These are phyloP conservation scores for Leptopilina clavipes DNA, from an alignment of 1,140 invertebrate species.

Conservation along the genomic window DNA sequence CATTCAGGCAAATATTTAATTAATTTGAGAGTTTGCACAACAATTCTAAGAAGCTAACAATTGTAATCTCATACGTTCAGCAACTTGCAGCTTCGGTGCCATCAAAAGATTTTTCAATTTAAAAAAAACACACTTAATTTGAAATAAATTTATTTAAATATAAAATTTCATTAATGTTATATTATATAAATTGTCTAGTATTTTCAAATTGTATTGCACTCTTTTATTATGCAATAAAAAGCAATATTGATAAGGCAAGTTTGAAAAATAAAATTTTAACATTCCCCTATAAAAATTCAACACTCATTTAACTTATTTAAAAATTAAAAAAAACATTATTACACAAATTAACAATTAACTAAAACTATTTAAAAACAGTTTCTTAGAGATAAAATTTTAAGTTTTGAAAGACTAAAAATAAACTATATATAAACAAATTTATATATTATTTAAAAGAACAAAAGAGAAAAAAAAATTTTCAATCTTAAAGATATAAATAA, in stretches of 20 bases:
- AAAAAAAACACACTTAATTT: not conserved
- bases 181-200: not conserved
- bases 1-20: not conserved
- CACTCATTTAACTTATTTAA: not conserved
- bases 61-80: slow-evolving; percentile 29
- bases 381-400: not conserved
- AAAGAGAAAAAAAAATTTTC: not conserved
- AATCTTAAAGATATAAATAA: slow-evolving; percentile 8
- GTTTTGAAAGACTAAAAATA: not conserved
- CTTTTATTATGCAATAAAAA: not conserved
- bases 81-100: slow-evolving; percentile 28
- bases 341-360: slow-evolving; percentile 8
- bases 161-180: not conserved
- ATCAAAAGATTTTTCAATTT: not conserved
- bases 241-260: not conserved
- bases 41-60: slow-evolving; percentile 33
- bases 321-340: not conserved
- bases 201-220: not conserved
- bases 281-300: too few relatives aligned
- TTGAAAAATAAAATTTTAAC: not conserved
- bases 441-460: not conserved
- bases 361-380: not conserved
- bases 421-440: not conserved
- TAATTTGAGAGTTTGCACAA: slow-evolving; percentile 19
- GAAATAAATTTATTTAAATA: too few relatives aligned